phyloP scores from a whole-genome alignment of 1,140 invertebrate genomes.

The Trachymyrmex septentrionalis region DNA sequence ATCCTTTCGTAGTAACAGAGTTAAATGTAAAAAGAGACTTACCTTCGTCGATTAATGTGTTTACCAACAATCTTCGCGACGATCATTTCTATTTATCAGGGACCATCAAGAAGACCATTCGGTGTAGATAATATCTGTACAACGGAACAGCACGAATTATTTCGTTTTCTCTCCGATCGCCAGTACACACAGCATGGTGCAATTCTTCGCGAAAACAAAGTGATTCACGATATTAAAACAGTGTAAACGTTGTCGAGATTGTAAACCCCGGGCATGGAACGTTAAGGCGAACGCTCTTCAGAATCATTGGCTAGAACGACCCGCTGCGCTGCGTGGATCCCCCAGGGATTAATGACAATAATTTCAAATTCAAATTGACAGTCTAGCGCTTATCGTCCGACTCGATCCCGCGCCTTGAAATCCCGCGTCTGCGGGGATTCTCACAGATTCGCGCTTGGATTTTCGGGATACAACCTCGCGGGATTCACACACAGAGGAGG shows the following conservation, averaged over 20 bases:
- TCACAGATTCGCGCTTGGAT: constrained; percentile 62
- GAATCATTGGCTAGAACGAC: constrained; percentile 32
- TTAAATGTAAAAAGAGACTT: background rate
- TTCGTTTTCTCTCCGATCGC: background rate
- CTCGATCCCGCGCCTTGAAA: constrained; percentile 43
- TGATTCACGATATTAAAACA: constrained; percentile 59
- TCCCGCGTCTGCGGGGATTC: constrained; percentile 36
- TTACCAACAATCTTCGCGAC: background rate
- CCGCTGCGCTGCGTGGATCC: background rate
- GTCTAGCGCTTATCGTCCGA: constrained; percentile 58
- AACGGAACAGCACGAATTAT: background rate
- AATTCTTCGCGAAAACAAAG: constrained; percentile 36
- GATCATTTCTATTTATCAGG: background rate
- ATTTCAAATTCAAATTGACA: constrained; percentile 69
- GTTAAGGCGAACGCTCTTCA: constrained; percentile 27
- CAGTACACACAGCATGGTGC: background rate
- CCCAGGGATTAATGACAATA: constrained; percentile 64
- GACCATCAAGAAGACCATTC: background rate
- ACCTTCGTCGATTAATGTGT: background rate
- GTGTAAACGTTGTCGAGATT: constrained; percentile 33
- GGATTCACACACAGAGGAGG: constrained; percentile 67
- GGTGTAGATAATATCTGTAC: background rate
- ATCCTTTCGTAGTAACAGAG: too few relatives aligned
- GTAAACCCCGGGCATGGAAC: constrained; percentile 28
- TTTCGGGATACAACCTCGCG: constrained; percentile 55